Evolutionary conservation across 2,113 vertebrate species (phyloP).

Genomic region (Vombatus ursinus): DNA sequence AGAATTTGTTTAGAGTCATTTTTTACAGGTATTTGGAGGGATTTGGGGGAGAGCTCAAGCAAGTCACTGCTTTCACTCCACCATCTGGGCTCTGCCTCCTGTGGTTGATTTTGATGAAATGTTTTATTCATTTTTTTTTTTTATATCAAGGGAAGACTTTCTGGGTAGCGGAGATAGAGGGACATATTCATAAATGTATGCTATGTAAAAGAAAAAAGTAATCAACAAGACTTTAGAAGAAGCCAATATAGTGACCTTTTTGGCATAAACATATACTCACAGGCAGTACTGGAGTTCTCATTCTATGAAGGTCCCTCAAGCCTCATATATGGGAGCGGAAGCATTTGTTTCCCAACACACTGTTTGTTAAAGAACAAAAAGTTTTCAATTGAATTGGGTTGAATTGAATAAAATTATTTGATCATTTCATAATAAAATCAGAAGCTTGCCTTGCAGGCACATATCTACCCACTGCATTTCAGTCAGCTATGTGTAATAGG

Average conservation of each 20-base stretch:
- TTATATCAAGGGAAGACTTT: neutral
- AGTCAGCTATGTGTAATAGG: constrained; percentile 43
- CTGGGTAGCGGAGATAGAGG: neutral
- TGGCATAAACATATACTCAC: constrained; percentile 60
- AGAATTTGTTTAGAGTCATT: too few species aligned
- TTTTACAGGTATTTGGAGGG: too few species aligned
- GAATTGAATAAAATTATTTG: neutral
- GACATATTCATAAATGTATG: neutral
- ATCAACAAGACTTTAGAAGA: neutral
- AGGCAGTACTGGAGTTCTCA: constrained; percentile 64
- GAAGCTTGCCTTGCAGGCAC: constrained; percentile 26
- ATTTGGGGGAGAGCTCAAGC: too few species aligned
- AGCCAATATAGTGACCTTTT: neutral
- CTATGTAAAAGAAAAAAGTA: neutral
- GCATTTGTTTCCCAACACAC: constrained; percentile 52
- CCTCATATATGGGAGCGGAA: constrained; percentile 37
- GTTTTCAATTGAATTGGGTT: constrained; percentile 43
- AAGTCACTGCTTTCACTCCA: too few species aligned
- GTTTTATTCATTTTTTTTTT: constrained; percentile 56
- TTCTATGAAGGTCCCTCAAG: constrained; percentile 51
- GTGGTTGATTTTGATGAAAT: neutral
- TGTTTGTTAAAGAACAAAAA: constrained; percentile 41
- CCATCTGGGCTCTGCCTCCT: too few species aligned
- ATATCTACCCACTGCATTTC: constrained; percentile 18
- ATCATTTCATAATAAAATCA: constrained; percentile 51